A percentile compares a stretch with the other conserved stretches of the same genome.
phyloP scores from a whole-genome alignment of 2,797 vertebrate species.

The Pangasius macronema region DNA sequence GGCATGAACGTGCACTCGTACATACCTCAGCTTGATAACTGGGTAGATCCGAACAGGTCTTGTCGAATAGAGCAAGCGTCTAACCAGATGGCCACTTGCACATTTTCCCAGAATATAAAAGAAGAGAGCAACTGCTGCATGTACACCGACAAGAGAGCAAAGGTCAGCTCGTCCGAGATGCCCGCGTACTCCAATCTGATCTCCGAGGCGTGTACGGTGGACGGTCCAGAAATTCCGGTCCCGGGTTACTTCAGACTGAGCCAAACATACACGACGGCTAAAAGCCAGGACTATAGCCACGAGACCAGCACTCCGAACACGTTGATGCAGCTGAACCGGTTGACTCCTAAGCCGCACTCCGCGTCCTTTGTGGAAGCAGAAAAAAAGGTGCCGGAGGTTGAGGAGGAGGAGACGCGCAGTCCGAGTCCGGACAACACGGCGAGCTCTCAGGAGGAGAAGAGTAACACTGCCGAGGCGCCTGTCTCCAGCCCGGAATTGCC shows the following conservation, averaged over 20 bases:
- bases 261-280: constrained; percentile 94
- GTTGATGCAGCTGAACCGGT: constrained; percentile 89
- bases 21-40: constrained; percentile 98
- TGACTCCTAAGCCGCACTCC: constrained; percentile 88
- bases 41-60: constrained; percentile 93
- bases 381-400: constrained; percentile 85
- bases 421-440: constrained; percentile 86
- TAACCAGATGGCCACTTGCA: constrained; percentile 93
- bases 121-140: constrained; percentile 99
- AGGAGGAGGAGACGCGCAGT: constrained; percentile 81
- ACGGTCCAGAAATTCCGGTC: constrained; percentile 95
- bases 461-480: constrained; percentile 84
- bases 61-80: constrained; percentile 95
- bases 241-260: constrained; percentile 99
- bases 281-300: constrained; percentile 92
- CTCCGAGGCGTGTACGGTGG: constrained; percentile 87
- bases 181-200: constrained; percentile 89
- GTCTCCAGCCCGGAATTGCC: constrained; percentile 92
- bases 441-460: constrained; percentile 83
- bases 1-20: constrained; percentile 98
- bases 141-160: constrained; percentile 97
- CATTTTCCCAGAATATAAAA: constrained; percentile 97
- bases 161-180: constrained; percentile 88
- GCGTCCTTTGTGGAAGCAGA: constrained; percentile 85
- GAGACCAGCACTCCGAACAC: constrained; percentile 89